These are phyloP conservation scores for Tetraodon nigroviridis DNA, from an alignment of 2,113 vertebrate genomes.

Conservation along the genomic window DNA sequence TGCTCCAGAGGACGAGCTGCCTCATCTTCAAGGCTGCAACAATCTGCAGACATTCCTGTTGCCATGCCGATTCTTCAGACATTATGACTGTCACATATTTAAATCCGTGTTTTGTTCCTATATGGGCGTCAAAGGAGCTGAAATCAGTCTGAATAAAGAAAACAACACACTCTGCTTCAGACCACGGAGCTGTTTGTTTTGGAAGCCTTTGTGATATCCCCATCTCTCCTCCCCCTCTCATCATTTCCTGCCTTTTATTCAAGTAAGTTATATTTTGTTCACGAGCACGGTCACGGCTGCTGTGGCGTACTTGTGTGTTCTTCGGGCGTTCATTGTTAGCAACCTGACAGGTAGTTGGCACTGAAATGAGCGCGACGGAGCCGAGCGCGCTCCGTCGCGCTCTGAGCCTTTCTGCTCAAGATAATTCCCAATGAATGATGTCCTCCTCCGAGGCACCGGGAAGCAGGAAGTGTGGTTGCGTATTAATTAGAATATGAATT, in stretches of 20 bases:
- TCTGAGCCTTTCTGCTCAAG: constrained; percentile 53
- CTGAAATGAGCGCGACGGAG: constrained; percentile 40
- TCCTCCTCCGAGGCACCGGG: constrained; percentile 58
- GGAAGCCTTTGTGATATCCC: constrained; percentile 24
- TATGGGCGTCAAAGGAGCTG: constrained; percentile 7
- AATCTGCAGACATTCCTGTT: too few relatives aligned
- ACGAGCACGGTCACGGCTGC: too few relatives aligned
- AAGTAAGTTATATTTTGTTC: too few relatives aligned
- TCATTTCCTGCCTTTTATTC: constrained; percentile 18
- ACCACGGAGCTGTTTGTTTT: constrained; percentile 25
- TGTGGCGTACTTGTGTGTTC: neutral
- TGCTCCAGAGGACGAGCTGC: too few relatives aligned
- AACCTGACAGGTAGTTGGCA: constrained; percentile 34
- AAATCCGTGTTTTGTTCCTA: too few relatives aligned
- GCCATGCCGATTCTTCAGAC: too few relatives aligned
- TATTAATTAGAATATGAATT: constrained; percentile 78
- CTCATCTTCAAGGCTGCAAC: too few relatives aligned
- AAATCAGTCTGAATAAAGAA: constrained; percentile 12
- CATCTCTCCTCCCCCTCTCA: constrained; percentile 15
- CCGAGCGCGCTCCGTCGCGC: constrained; percentile 32
- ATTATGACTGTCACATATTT: too few relatives aligned
- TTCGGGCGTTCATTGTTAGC: constrained; percentile 20
- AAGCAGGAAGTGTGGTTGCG: constrained; percentile 60
- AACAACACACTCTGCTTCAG: constrained; percentile 12
- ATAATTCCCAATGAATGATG: constrained; percentile 62